A percentile compares a stretch with the other conserved stretches of the same genome.
These are phyloP conservation scores for Silurus meridionalis DNA, from an alignment of 2,113 vertebrate genomes.

Conservation along the genomic window DNA sequence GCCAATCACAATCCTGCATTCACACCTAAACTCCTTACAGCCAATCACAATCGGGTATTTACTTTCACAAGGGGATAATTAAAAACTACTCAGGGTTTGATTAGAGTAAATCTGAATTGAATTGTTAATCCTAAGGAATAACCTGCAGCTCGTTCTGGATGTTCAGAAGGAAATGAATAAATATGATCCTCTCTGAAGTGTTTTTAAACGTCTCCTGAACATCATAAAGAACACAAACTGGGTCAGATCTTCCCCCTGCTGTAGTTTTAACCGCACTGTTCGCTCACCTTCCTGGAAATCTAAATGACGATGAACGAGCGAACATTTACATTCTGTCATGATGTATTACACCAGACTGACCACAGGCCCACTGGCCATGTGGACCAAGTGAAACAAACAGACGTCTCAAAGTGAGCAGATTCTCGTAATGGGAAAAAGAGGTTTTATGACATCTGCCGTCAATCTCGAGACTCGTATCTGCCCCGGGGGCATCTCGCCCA, in stretches of 20 bases:
- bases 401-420: slow-evolving; percentile 14
- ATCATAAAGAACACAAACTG: neutral
- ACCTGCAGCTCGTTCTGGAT: neutral
- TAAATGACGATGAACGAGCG: neutral
- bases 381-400: slow-evolving; percentile 18
- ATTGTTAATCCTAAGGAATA: neutral
- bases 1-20: no score
- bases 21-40: no score
- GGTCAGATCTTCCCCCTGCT: neutral
- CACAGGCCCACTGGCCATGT: slow-evolving; percentile 1
- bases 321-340: slow-evolving; percentile 26
- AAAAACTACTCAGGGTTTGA: neutral
- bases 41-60: no score
- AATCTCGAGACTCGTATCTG: neutral
- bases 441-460: slow-evolving; percentile 21
- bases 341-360: slow-evolving; percentile 49
- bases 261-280: neutral
- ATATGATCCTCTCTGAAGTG: neutral
- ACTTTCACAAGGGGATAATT: no score
- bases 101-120: neutral
- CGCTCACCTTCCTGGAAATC: neutral
- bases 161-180: neutral
- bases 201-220: neutral
- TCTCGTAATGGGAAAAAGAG: slow-evolving; percentile 19
- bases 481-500: neutral